Base-by-base conservation (phyloP, 1,140 invertebrate species). In the Ceratina australensis region DNA sequence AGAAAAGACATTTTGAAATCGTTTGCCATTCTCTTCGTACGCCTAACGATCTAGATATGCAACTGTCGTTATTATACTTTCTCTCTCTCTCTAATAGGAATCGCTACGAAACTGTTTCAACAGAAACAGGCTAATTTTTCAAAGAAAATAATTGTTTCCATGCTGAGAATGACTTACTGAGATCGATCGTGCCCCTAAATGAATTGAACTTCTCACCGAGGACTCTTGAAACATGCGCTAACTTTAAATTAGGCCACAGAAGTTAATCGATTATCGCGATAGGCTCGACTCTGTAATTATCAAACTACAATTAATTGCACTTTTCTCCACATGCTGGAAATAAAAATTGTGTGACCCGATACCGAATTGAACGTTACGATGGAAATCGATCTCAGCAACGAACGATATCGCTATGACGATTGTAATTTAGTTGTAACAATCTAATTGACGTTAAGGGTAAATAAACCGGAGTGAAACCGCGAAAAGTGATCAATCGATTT, bases 291-390 rank as follows among this genome's bases (percentile, higher is more conserved):
- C 52, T 13, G 18, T 50, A 28, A 16, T 15, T 12, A 63, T 61
- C 50, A 33, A 74, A 57, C 18, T 2, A 74, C 56, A 74, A 66
- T 74, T 66, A 67, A 59, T 75, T 75, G 54, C 54, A 67, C 73
- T 68, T 50, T 0, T 7, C 24, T 13, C 1, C n/a, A 5, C 20
- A 4, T 15, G 5, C 16, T 5, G 12, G 28, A 3, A 33, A 0
- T 7, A 8, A 22, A n/a, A n/a, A 54, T 54, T 49, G 5, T 54
- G 52, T 54, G 10, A 42, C 33, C 3, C 10, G 33, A 5, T 42
- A 42, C 33, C 33, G 10, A 42, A 42, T 42, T 42, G 33, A 42
- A 42, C 33, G 33, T 42, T n/a, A 42, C 33, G 33, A 10, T 10
- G 5, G 33, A 26, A n/a, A 60, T 71, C 74, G 66, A 63, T 63